A percentile compares a stretch with the other conserved stretches of the same genome.
These are phyloP conservation scores for Microtus pennsylvanicus DNA, from an alignment of 2,113 vertebrate species.

Conservation along the genomic window DNA sequence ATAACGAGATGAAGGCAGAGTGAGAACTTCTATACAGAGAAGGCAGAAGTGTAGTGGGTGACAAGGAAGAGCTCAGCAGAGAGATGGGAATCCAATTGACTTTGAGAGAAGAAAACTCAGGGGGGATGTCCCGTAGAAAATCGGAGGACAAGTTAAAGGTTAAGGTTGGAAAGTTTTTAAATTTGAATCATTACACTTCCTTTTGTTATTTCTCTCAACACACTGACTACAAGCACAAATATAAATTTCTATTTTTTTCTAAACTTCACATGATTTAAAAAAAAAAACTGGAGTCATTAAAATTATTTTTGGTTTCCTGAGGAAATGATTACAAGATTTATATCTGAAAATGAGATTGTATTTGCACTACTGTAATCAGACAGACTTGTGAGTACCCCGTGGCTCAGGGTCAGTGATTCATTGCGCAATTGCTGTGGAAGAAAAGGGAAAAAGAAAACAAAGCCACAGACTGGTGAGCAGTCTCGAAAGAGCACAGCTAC, in stretches of 20 bases:
- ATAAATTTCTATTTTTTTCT: not conserved
- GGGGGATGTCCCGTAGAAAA: not conserved
- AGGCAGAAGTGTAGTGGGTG: not conserved
- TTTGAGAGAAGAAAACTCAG: not conserved
- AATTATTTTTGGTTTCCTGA: not conserved
- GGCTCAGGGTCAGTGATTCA: not conserved
- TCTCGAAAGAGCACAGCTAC: slow-evolving; percentile 34
- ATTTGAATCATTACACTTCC: not conserved
- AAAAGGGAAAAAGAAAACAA: slow-evolving; percentile 43
- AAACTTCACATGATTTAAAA: not conserved
- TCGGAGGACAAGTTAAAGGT: not conserved
- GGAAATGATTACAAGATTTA: slow-evolving; percentile 8
- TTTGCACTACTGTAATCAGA: slow-evolving; percentile 4
- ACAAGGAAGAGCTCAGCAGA: not conserved
- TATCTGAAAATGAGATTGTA: slow-evolving; percentile 57
- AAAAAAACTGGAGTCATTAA: not conserved
- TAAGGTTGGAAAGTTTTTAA: not conserved
- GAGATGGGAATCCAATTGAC: not conserved
- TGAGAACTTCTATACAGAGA: not conserved
- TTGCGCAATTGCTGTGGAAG: not conserved
- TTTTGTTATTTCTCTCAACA: not conserved
- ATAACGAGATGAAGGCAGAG: not conserved
- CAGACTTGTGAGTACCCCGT: not conserved
- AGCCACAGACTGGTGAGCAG: not conserved
- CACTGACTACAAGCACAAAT: not conserved